Percentiles rank a stretch among this genome's conserved stretches.
These are phyloP conservation scores for Cataglyphis altisquamis DNA, from an alignment of 2,888 invertebrate genomes.

Conservation along the genomic window DNA sequence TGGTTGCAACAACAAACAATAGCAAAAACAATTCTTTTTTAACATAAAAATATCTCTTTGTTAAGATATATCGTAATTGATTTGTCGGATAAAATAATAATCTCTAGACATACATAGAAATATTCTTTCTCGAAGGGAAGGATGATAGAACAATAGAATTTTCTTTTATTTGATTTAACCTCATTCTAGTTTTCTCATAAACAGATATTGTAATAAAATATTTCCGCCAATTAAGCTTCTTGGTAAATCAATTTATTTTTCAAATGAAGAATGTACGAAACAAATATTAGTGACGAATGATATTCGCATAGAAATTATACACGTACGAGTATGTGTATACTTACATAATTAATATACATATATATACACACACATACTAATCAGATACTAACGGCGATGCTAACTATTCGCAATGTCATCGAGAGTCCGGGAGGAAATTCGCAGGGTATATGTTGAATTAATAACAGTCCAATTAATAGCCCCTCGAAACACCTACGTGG, in stretches of 20 bases:
- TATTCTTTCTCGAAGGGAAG: neutral
- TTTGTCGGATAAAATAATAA: conserved; percentile 10
- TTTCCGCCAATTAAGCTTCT: neutral
- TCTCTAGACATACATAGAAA: neutral
- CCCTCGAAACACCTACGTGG: conserved; percentile 56
- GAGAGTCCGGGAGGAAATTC: conserved; percentile 32
- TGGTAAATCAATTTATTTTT: neutral
- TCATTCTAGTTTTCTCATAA: neutral
- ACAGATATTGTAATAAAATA: neutral
- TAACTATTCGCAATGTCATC: conserved; percentile 25
- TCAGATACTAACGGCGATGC: conserved; percentile 16
- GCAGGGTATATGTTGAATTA: conserved; percentile 70
- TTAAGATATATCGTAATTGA: neutral
- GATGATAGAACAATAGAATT: neutral
- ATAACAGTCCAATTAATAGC: conserved; percentile 77
- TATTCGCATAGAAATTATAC: neutral
- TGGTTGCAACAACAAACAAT: neutral
- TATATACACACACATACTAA: neutral
- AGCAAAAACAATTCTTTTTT: neutral
- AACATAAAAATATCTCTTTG: neutral
- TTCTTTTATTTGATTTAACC: neutral
- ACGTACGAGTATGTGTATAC: neutral
- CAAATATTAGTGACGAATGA: neutral
- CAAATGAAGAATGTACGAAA: neutral
- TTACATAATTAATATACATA: neutral